phyloP scores from a whole-genome alignment of 2,113 vertebrate species.

The Hippocampus zosterae region DNA sequence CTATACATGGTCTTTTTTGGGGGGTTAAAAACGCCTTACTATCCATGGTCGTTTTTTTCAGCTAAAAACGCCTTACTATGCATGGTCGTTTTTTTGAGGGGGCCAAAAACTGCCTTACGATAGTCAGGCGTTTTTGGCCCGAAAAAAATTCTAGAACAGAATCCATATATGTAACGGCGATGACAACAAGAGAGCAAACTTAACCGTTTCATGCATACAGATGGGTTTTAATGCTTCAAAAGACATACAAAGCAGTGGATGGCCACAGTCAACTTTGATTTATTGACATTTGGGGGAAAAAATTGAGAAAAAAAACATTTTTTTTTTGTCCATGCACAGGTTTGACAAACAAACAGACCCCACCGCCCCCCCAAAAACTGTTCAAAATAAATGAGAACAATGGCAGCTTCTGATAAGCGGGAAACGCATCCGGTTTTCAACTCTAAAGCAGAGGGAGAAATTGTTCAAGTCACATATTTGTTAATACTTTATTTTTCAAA shows the following conservation, averaged over 20 bases:
- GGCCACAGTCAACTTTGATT: slow-evolving; percentile 90
- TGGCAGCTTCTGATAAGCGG: slow-evolving; percentile 69
- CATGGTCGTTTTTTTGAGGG: no score
- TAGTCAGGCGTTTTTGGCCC: no score
- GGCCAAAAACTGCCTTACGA: no score
- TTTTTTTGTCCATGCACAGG: slow-evolving; percentile 82
- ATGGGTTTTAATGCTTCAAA: slow-evolving; percentile 82
- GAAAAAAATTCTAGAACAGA: slow-evolving; percentile 55
- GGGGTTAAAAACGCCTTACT: no score
- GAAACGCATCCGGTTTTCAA: slow-evolving; percentile 48
- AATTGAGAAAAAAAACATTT: slow-evolving; percentile 66
- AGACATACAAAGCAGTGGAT: slow-evolving; percentile 78
- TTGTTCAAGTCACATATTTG: slow-evolving; percentile 80
- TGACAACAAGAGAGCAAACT: slow-evolving; percentile 74
- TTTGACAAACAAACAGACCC: slow-evolving; percentile 72
- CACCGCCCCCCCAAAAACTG: slow-evolving; percentile 1
- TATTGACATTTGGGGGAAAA: slow-evolving; percentile 76
- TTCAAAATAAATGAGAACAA: slow-evolving; percentile 25
- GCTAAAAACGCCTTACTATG: no score
- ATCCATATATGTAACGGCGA: slow-evolving; percentile 70
- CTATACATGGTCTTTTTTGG: no score
- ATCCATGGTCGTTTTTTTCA: no score
- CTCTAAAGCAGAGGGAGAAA: slow-evolving; percentile 67
- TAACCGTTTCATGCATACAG: slow-evolving; percentile 81
- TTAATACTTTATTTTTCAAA: slow-evolving; percentile 25